These are phyloP conservation scores for Scyliorhinus canicula DNA, from an alignment of 2,797 vertebrate genomes.

Conservation along the genomic window DNA sequence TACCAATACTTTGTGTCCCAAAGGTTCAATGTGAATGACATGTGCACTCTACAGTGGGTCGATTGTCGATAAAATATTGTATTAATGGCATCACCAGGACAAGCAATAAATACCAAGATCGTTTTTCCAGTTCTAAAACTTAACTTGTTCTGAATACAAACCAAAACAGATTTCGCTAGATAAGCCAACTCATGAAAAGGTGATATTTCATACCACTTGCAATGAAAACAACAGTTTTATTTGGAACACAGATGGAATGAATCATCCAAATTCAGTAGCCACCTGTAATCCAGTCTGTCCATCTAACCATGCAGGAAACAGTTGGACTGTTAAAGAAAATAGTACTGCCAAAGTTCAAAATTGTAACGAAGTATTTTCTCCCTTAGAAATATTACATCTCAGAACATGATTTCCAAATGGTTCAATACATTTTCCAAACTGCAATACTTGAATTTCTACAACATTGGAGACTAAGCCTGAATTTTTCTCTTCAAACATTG, in stretches of 20 bases:
- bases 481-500: neutral
- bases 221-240: neutral
- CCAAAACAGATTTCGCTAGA: neutral
- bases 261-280: neutral
- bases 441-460: neutral
- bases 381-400: neutral
- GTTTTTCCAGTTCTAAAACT: neutral
- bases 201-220: neutral
- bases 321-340: neutral
- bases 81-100: neutral
- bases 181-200: neutral
- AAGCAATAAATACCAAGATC: neutral
- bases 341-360: neutral
- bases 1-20: neutral
- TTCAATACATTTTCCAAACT: neutral
- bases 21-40: neutral
- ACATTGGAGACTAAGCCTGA: neutral
- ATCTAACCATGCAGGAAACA: neutral
- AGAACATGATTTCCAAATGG: neutral
- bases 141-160: slow-evolving; percentile 5
- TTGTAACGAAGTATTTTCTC: neutral
- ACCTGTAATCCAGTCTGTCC: neutral
- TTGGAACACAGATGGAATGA: neutral
- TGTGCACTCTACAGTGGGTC: neutral
- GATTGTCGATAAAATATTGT: neutral